Conservation (phyloP, 2,888 invertebrate genomes). For the Drosophila gaucha region DNA sequence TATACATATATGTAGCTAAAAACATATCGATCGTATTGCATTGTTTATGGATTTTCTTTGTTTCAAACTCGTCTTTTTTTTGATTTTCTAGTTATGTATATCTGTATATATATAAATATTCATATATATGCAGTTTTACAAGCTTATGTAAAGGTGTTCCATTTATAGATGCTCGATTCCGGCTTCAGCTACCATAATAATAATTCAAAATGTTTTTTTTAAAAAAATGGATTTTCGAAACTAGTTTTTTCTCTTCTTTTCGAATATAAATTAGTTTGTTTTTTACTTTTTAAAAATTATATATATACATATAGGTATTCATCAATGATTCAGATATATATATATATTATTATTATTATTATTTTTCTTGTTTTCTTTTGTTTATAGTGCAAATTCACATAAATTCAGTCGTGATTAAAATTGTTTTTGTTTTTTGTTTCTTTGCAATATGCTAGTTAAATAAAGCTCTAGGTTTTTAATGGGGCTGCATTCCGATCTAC, state of each 20-base stretch:
- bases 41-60: constrained; percentile 2
- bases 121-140: constrained; percentile 11
- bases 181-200: constrained; percentile 29
- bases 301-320: constrained; percentile 44
- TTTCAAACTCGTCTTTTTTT: constrained; percentile 2
- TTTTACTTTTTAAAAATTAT: constrained; percentile 60
- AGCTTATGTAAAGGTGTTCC: constrained; percentile 53
- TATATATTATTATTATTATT: constrained; percentile 22
- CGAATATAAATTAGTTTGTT: constrained; percentile 64
- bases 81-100: constrained; percentile 7
- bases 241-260: neutral
- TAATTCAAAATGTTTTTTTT: constrained; percentile 73
- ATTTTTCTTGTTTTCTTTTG: constrained; percentile 16
- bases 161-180: constrained; percentile 19
- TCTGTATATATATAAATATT: constrained; percentile 5
- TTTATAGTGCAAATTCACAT: constrained; percentile 72
- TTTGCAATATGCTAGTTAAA: constrained; percentile 41
- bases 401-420: constrained; percentile 78
- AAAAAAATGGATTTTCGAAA: constrained; percentile 55
- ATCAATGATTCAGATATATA: constrained; percentile 47
- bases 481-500: constrained; percentile 29
- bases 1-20: neutral
- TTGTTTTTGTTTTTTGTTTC: constrained; percentile 38
- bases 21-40: constrained; percentile 2
- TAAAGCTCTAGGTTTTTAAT: constrained; percentile 72